Base-by-base conservation (phyloP, 2,888 invertebrate genomes). In the Rhagium mordax region DNA sequence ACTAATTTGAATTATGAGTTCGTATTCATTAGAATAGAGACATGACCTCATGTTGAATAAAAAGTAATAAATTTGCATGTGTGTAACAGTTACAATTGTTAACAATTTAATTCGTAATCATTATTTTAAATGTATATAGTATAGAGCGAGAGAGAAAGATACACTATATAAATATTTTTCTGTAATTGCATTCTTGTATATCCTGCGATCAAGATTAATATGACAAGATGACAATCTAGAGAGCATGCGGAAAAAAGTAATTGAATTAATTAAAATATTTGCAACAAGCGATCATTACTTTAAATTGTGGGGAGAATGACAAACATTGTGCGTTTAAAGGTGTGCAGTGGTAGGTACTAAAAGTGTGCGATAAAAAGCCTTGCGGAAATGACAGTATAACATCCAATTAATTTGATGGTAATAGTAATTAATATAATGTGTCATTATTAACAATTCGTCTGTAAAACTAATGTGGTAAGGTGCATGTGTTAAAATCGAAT, bases 391-490 rank as follows among this genome's bases (percentile, higher is more conserved):
- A 51, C 70, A 69, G 70, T 73, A 70, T 59, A 61, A 64, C 57
- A 65, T 64, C 16, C 65, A 70, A 73, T 65, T 70, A 73, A 64
- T 73, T 57, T 59, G 59, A 18, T 3, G 18, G 70, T 70, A 70
- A 70, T 75, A 55, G 70, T 71, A 64, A 70, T 72, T 75, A 55
- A 72, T 71, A 67, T 72, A 70, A 72, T 70, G 72, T 75, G 70
- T 72, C 72, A 67, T 60, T 72, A 70, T 72, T 75, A 67, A n/a
- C 41, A 62, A 61, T 64, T 67, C 49, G 59, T 59, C 18, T 41
- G 47, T 69, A 69, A 65, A 59, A 69, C 49, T 10, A 24, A 6
- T 24, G 24, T 24, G 24, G 3, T 24, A 4, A 4, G 24, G 24
- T 24, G 3, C 6, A 4, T 24, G 24, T n/a, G n/a, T n/a, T n/a